Evolutionary conservation across 1,140 invertebrate species (phyloP), one percentile per base, ranked within the genome.

Genomic region (Calephelis nemesis): DNA sequence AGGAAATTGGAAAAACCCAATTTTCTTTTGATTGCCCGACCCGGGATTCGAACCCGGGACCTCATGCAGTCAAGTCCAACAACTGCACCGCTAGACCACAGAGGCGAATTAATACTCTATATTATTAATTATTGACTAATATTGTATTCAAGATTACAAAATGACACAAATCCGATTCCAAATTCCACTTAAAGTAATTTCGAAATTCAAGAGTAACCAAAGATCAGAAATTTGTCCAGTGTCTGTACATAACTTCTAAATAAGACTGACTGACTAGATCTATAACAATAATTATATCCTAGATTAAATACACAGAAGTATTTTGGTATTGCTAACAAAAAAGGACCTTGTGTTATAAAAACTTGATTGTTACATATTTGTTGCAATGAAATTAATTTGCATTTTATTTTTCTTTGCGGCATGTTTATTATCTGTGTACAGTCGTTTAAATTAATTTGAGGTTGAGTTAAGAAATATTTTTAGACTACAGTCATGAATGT

Each of bases 331-430:
- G 19, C 52, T 11, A 19, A 54, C 52, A 54, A 54, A 54, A 54
- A 54, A 54, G 15, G 52, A 54, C 52, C 52, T 54, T 54, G 52
- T 54, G 52, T 54, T 54, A 54, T 54, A 54, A 54, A 54, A 54
- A 54, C 52, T 54, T 54, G 52, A 58, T 58, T 58, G 54, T 58
- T 58, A 39, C 19, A 30, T 58, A 30, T 58, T 58, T 58, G 54
- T 58, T 58, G 54, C 54, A 58, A 58, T 12, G 54, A 58, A 58
- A 58, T 58, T 58, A 30, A 58, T 58, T 58, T 58, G 30, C 54
- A 58, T 58, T 39, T 11, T 58, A 58, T 58, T 58, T 58, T 11
- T 58, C 30, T 54, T 58, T 54, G 30, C 54, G 19, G 10, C 30
- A 39, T 58, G 54, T 58, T 58, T 54, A 30, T 54, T 58, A 58